Conservation (phyloP, 2,797 vertebrate genomes). For the Eupleurogrammus muticus region DNA sequence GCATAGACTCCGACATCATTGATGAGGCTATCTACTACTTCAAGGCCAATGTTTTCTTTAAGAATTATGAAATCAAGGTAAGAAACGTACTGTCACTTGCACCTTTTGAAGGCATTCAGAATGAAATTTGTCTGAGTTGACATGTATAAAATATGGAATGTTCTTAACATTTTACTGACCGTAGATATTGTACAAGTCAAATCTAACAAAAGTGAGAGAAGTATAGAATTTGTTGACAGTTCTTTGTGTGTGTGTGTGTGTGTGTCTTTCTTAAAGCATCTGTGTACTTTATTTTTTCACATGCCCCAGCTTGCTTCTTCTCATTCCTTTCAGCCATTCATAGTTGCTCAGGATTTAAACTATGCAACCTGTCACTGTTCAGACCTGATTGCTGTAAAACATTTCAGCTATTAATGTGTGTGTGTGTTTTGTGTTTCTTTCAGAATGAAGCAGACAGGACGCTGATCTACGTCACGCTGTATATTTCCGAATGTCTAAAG, state of each 20-base stretch:
- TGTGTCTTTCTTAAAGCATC: conserved; percentile 13
- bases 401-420: neutral
- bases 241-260: neutral
- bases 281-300: conserved; percentile 38
- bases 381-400: neutral
- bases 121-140: too few species aligned
- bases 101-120: neutral
- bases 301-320: conserved; percentile 60
- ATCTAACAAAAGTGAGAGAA: neutral
- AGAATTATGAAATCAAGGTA: conserved; percentile 99
- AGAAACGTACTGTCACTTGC: neutral
- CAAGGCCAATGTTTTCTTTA: conserved; percentile 99
- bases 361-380: neutral
- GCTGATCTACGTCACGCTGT: conserved; percentile 96
- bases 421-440: conserved; percentile 45
- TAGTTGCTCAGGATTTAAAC: conserved; percentile 32
- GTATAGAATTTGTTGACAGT: neutral
- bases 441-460: conserved; percentile 99
- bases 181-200: neutral
- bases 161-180: neutral
- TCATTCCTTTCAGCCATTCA: conserved; percentile 19
- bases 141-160: too few species aligned
- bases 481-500: conserved; percentile 99
- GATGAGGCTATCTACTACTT: conserved; percentile 99
- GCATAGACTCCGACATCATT: conserved; percentile 94